A percentile compares a stretch with the other conserved stretches of the same genome.
Evolutionary conservation across 1,140 invertebrate genomes (phyloP).

Genomic region (Heliconius himera): DNA sequence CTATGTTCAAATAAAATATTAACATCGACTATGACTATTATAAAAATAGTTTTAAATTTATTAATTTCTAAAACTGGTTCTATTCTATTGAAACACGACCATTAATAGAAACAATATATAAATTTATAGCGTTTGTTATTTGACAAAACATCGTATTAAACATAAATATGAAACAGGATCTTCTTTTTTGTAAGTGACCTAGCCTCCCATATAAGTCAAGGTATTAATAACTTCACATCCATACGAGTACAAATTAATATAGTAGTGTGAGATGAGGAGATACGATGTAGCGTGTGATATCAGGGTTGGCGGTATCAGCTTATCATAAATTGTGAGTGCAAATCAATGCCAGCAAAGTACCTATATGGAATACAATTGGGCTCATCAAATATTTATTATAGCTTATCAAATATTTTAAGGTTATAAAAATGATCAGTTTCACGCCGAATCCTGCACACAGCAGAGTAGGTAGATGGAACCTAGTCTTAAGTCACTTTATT

Average conservation of each 20-base stretch:
- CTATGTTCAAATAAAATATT: background rate
- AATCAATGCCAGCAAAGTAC: background rate
- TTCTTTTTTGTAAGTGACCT: slow-evolving; percentile 36
- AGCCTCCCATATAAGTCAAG: slow-evolving; percentile 32
- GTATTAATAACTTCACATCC: slow-evolving; percentile 26
- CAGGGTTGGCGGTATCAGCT: background rate
- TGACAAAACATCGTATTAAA: slow-evolving; percentile 7
- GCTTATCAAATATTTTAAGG: too few species aligned
- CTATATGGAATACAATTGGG: background rate
- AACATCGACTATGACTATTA: slow-evolving; percentile 13
- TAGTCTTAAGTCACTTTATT: too few species aligned
- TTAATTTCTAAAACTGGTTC: slow-evolving; percentile 4
- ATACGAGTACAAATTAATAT: slow-evolving; percentile 35
- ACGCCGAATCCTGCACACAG: too few species aligned
- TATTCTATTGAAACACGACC: background rate
- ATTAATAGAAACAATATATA: background rate
- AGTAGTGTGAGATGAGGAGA: slow-evolving; percentile 31
- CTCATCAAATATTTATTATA: background rate
- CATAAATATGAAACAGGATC: slow-evolving; percentile 36
- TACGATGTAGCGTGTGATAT: background rate
- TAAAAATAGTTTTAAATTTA: background rate
- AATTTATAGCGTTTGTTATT: slow-evolving; percentile 4
- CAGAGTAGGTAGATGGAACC: too few species aligned
- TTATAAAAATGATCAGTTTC: too few species aligned
- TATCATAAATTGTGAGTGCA: slow-evolving; percentile 6